Conservation (phyloP, 2,888 invertebrate species). For the Pantelozetes paolii region DNA sequence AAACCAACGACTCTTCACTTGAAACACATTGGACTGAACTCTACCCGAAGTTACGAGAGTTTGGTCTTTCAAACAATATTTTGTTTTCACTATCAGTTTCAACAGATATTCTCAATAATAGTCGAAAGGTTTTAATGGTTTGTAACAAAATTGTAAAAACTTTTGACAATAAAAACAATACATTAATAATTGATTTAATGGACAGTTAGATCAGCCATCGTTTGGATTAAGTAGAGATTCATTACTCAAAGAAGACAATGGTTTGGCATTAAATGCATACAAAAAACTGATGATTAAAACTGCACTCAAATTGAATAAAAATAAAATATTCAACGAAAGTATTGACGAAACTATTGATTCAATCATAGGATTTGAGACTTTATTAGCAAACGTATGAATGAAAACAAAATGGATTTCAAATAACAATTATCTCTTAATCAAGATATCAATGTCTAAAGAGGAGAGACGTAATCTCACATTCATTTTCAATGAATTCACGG, state of each 20-base stretch:
- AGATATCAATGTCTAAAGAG: slow-evolving; percentile 81
- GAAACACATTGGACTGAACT: neutral
- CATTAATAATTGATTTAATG: neutral
- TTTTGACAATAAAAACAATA: neutral
- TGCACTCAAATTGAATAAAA: slow-evolving; percentile 76
- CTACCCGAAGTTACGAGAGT: neutral
- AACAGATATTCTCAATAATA: slow-evolving; percentile 23
- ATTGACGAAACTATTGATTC: slow-evolving; percentile 69
- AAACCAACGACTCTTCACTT: neutral
- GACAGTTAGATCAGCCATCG: slow-evolving; percentile 16
- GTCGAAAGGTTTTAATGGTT: neutral
- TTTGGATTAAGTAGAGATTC: neutral
- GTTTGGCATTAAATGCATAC: slow-evolving; percentile 71
- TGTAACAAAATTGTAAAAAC: neutral
- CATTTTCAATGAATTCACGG: neutral
- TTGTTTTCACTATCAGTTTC: neutral
- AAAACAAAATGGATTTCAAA: neutral
- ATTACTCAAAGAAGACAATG: slow-evolving; percentile 57
- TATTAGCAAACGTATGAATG: slow-evolving; percentile 73
- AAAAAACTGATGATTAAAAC: slow-evolving; percentile 65
- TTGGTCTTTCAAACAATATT: neutral
- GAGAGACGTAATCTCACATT: slow-evolving; percentile 78
- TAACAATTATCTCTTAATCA: neutral
- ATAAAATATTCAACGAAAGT: slow-evolving; percentile 55
- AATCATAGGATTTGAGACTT: slow-evolving; percentile 79